Conservation (phyloP, 1,140 invertebrate genomes). For the Solenopsis fugax region DNA sequence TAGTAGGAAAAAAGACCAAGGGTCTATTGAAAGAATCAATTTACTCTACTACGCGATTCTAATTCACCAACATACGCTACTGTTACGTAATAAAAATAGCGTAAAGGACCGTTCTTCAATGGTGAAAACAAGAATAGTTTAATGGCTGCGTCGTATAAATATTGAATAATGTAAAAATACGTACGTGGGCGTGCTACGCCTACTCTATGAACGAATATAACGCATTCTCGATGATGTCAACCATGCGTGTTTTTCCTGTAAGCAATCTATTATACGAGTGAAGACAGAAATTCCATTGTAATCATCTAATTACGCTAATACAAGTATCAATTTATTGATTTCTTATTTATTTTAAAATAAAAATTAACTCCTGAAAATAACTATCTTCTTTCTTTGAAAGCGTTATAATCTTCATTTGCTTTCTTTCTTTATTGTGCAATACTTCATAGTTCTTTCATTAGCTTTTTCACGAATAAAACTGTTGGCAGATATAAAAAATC, state of each 20-base stretch:
- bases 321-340: neutral
- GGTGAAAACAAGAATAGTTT: constrained; percentile 6
- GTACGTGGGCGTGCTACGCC: neutral
- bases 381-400: neutral
- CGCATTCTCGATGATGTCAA: neutral
- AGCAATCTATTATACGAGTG: neutral
- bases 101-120: constrained; percentile 20
- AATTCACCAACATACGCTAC: neutral
- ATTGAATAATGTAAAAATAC: constrained; percentile 28
- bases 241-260: neutral
- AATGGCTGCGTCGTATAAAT: constrained; percentile 34
- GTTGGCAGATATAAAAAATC: constrained; percentile 10
- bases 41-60: neutral
- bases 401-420: neutral
- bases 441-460: neutral
- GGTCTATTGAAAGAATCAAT: constrained; percentile 17
- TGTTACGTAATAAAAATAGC: neutral
- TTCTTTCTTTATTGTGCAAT: neutral
- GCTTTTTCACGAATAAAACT: neutral
- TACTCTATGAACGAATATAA: constrained; percentile 17
- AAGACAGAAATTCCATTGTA: constrained; percentile 4
- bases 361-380: neutral
- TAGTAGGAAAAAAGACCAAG: neutral
- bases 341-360: neutral
- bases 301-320: constrained; percentile 11